Conservation (phyloP, 2,797 vertebrate genomes). For the Oreonectes daqikongensis region DNA sequence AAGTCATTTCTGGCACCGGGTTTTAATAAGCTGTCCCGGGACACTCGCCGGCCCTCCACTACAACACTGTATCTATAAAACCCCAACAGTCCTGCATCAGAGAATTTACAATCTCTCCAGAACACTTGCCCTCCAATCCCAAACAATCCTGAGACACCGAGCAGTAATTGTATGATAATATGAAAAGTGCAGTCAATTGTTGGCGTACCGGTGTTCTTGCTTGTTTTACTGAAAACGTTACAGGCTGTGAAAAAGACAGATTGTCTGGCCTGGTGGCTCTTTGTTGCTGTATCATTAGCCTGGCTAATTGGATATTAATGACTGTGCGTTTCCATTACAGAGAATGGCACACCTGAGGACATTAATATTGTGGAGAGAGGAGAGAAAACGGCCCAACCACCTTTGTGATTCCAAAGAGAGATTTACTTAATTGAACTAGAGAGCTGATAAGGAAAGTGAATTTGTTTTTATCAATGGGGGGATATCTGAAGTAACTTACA, state of each 20-base stretch:
- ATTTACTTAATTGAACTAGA: constrained; percentile 46
- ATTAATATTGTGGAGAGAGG: constrained; percentile 58
- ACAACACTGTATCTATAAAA: constrained; percentile 32
- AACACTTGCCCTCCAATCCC: constrained; percentile 14
- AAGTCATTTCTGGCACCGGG: constrained; percentile 24
- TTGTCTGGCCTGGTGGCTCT: constrained; percentile 69
- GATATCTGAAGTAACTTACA: constrained; percentile 25
- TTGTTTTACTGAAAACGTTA: constrained; percentile 63
- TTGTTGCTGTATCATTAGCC: constrained; percentile 72
- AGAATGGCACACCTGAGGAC: constrained; percentile 61
- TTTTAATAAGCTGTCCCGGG: constrained; percentile 44
- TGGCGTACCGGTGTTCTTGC: constrained; percentile 1
- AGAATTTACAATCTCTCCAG: not conserved
- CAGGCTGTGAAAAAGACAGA: constrained; percentile 63
- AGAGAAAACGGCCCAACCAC: constrained; percentile 62
- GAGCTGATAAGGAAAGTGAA: constrained; percentile 8
- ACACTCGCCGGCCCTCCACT: constrained; percentile 23
- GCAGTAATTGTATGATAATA: constrained; percentile 44
- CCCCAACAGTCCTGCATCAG: constrained; percentile 31
- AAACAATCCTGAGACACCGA: constrained; percentile 35
- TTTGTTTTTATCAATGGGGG: constrained; percentile 19
- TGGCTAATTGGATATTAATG: constrained; percentile 82
- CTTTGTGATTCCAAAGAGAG: constrained; percentile 62
- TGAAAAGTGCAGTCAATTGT: constrained; percentile 25
- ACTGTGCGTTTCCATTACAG: constrained; percentile 74